Base-by-base conservation (phyloP, 1,140 invertebrate species). In the Metopolophium dirhodum region DNA sequence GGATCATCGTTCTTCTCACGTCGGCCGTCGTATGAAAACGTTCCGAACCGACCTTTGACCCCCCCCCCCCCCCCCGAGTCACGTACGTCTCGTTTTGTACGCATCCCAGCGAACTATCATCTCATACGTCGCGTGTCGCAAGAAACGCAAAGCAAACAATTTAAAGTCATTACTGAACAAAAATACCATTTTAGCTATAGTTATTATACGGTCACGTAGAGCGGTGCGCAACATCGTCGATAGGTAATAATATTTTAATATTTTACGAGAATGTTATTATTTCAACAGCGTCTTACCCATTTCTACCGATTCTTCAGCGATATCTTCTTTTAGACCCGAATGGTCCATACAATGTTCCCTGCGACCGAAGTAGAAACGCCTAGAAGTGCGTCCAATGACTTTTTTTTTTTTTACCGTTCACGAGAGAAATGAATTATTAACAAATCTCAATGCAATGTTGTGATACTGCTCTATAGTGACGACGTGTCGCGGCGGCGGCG, bases 311-410 rank as follows among this genome's bases (percentile, higher is more conserved):
- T 82, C 90, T 91, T 82, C 90, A 20, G 20, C 41, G 47, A n/a
- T 6, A n/a, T 47, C 57, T 82, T 54, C 49, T 85, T 41, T 54
- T 4, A 20, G 0, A 26, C n/a, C 37, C 8, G 77, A 37, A 41
- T 22, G n/a, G 47, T 85, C 91, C 82, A 92, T 92, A 85, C 91
- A 20, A 41, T 20, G 68, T 83, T 85, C 14, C n/a, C 91, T 30
- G 37, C 8, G 26, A 61, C 30, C 23, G 6, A 23, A 26, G 8
- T 61, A 90, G 9, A 11, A 89, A 89, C 86, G 11, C 6, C 1
- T 26, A 11, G n/a, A n/a, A 54, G 22, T 7, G 51, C 20, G 20
- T 54, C 0, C 6, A 23, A n/a, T n/a, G n/a, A n/a, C n/a, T n/a
- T n/a, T n/a, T n/a, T 49, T 49, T 49, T 18, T 51, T 54, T 54